Evolutionary conservation across 2,888 invertebrate genomes (phyloP).

Genomic region (Cosmia trapezina): DNA sequence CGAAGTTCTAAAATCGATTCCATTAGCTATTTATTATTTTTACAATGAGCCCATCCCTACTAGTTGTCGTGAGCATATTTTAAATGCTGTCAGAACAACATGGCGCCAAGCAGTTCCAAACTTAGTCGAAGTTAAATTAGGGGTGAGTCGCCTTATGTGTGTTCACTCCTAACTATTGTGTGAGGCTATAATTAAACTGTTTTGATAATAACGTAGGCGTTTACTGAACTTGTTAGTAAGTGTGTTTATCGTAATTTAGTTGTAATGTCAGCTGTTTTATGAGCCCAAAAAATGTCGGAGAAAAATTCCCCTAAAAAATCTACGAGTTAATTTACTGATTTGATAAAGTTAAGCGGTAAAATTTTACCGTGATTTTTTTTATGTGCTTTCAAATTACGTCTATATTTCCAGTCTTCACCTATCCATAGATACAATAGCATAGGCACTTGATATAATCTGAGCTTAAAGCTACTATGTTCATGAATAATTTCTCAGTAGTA

Average conservation of each 20-base stretch:
- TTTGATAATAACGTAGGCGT: constrained; percentile 65
- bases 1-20: constrained; percentile 6
- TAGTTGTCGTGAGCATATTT: constrained; percentile 82
- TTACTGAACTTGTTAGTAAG: constrained; percentile 55
- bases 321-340: background rate
- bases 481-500: constrained; percentile 30
- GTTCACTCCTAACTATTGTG: constrained; percentile 78
- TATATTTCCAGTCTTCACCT: no score
- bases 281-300: background rate
- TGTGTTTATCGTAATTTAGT: constrained; percentile 46
- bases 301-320: background rate
- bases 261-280: constrained; percentile 36
- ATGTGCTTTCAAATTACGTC: no score
- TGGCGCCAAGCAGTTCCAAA: constrained; percentile 82
- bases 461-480: constrained; percentile 13
- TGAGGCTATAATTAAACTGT: constrained; percentile 66
- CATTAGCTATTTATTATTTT: constrained; percentile 51
- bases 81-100: constrained; percentile 88
- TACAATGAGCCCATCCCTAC: constrained; percentile 68
- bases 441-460: constrained; percentile 8
- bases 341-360: background rate
- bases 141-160: constrained; percentile 78
- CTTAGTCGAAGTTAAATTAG: constrained; percentile 84
- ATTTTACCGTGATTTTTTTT: background rate
- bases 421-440: background rate